Percentiles rank a stretch among this genome's conserved stretches.
Conservation (phyloP, 1,140 invertebrate genomes). For the Leptinotarsa texana region DNA sequence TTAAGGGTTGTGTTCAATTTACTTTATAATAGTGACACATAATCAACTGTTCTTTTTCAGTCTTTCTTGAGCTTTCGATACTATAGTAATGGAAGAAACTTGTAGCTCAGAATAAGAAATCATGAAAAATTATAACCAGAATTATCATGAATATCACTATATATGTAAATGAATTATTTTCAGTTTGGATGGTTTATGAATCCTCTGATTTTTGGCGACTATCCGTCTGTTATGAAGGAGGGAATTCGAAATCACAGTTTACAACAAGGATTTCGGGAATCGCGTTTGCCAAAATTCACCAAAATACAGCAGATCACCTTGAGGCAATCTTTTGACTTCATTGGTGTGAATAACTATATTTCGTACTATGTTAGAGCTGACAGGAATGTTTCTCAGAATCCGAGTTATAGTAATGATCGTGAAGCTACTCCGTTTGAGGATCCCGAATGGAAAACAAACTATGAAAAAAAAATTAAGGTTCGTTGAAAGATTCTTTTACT, state of each 20-base stretch:
- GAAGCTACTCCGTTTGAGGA: conserved; percentile 15
- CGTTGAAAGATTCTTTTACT: no score
- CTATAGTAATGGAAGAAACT: no score
- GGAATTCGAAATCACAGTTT: conserved; percentile 66
- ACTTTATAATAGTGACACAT: no score
- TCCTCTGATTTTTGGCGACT: conserved; percentile 59
- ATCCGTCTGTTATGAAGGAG: conserved; percentile 66
- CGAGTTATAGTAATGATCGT: conserved; percentile 33
- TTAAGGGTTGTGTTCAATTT: no score
- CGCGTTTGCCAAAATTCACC: conserved; percentile 2
- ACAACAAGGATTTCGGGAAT: conserved; percentile 9
- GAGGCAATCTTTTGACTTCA: conserved; percentile 10
- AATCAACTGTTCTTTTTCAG: no score
- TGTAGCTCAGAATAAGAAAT: no score
- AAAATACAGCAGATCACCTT: background rate
- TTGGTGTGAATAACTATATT: conserved; percentile 15
- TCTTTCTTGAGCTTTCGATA: no score
- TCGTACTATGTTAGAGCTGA: conserved; percentile 45
- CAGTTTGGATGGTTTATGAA: conserved; percentile 22
- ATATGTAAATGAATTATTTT: background rate
- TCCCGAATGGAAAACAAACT: background rate
- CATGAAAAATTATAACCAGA: no score
- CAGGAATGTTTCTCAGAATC: conserved; percentile 31
- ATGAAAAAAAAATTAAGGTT: background rate
- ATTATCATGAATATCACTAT: no score